A percentile compares a stretch with the other conserved stretches of the same genome.
Conservation (phyloP, 2,113 vertebrate genomes). For the Narcine bancroftii region DNA sequence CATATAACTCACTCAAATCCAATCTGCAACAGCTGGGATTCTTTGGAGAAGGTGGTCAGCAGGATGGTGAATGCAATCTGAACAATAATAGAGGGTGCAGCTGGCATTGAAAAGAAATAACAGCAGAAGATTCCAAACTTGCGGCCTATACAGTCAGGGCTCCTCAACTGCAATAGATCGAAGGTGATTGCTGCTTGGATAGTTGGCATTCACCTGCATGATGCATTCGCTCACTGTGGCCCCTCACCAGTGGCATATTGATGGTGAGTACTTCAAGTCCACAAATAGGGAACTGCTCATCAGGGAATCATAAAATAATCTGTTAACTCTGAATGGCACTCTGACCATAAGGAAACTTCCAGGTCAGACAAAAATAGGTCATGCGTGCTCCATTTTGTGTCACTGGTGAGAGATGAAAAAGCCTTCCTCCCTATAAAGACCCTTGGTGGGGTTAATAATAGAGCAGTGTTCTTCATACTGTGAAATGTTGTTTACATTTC, state of each 20-base stretch:
- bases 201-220: not conserved
- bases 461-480: not conserved
- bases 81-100: too few relatives aligned
- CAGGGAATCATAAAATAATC: not conserved
- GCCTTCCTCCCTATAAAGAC: not conserved
- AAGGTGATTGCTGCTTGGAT: not conserved
- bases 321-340: not conserved
- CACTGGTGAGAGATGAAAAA: not conserved
- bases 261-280: not conserved
- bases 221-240: not conserved
- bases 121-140: too few relatives aligned
- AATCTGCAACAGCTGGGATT: too few relatives aligned
- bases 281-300: not conserved
- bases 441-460: not conserved
- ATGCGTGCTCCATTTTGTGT: not conserved
- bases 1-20: too few relatives aligned
- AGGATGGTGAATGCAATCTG: too few relatives aligned
- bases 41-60: too few relatives aligned
- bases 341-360: not conserved
- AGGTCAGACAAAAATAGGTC: not conserved
- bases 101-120: too few relatives aligned
- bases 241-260: not conserved
- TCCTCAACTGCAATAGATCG: not conserved
- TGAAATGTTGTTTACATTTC: not conserved
- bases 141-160: too few relatives aligned